A percentile compares a stretch with the other conserved stretches of the same genome.
phyloP scores from a whole-genome alignment of 2,113 vertebrate species.

The Salvelinus sp. region DNA sequence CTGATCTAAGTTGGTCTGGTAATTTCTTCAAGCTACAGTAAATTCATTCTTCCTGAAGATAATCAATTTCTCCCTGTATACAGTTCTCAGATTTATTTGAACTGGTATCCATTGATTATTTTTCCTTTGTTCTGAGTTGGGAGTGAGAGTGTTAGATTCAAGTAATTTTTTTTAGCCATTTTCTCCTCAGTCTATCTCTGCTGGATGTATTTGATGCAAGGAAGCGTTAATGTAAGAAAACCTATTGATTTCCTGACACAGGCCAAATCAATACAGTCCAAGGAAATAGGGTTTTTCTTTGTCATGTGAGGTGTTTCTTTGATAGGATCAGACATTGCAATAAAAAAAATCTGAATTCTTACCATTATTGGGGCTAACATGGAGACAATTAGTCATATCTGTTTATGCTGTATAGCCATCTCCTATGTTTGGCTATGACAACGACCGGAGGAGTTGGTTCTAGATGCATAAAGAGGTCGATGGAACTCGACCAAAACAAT shows the following conservation, averaged over 20 bases:
- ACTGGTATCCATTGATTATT: constrained; percentile 50
- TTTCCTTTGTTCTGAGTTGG: constrained; percentile 41
- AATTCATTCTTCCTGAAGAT: constrained; percentile 25
- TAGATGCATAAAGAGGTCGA: too few relatives aligned
- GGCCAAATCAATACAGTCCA: constrained; percentile 45
- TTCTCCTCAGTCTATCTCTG: constrained; percentile 43
- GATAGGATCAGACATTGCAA: constrained; percentile 33
- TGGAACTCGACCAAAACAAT: too few relatives aligned
- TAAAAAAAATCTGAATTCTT: constrained; percentile 3
- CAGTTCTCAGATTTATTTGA: constrained; percentile 47
- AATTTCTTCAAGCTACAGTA: constrained; percentile 15
- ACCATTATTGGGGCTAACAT: too few relatives aligned
- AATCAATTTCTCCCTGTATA: constrained; percentile 52
- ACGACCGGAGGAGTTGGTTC: too few relatives aligned
- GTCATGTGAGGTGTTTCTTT: constrained; percentile 32
- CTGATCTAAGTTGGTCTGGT: constrained; percentile 20
- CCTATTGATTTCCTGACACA: constrained; percentile 56
- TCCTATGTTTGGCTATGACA: too few relatives aligned
- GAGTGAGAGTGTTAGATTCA: constrained; percentile 35
- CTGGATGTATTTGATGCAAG: constrained; percentile 50
- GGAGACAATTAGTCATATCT: too few relatives aligned
- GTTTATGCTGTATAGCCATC: too few relatives aligned
- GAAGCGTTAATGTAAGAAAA: constrained; percentile 53
- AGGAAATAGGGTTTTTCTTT: constrained; percentile 43
- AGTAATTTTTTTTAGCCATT: constrained; percentile 27